phyloP scores from a whole-genome alignment of 2,797 vertebrate genomes.

The Esox lucius region DNA sequence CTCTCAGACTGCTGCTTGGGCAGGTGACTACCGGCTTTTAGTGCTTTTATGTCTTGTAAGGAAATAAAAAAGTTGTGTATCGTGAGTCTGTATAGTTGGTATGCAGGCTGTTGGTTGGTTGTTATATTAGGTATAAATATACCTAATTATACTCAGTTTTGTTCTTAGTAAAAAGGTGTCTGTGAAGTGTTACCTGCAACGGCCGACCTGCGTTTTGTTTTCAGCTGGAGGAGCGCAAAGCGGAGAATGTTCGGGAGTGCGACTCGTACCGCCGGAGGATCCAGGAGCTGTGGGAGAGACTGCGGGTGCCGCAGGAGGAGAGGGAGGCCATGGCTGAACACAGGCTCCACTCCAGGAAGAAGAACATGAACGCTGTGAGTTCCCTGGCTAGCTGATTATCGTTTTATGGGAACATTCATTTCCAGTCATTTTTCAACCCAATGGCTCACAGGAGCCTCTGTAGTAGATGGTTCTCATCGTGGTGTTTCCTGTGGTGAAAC shows the following conservation, averaged over 20 bases:
- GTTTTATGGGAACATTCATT: no score
- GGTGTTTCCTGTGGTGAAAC: no score
- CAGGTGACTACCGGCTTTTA: constrained; percentile 72
- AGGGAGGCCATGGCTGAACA: constrained; percentile 71
- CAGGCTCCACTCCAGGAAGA: constrained; percentile 74
- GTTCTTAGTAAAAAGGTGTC: no score
- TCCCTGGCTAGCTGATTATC: no score
- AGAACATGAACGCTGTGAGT: constrained; percentile 82
- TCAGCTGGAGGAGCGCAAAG: constrained; percentile 80
- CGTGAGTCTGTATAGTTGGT: no score
- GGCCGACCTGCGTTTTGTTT: not conserved
- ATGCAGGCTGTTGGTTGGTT: no score
- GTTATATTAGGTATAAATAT: no score
- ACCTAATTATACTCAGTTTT: no score
- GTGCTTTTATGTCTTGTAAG: not conserved
- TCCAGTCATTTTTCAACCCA: no score
- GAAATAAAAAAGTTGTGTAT: not conserved
- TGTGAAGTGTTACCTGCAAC: not conserved
- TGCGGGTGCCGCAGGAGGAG: constrained; percentile 81
- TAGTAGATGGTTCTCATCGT: no score
- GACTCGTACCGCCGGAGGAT: constrained; percentile 76
- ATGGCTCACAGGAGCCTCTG: no score
- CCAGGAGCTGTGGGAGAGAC: constrained; percentile 83
- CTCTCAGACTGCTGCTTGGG: constrained; percentile 81
- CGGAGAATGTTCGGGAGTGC: constrained; percentile 77